Conservation (phyloP, 2,888 invertebrate species). For the Pseudanteris insignis region DNA sequence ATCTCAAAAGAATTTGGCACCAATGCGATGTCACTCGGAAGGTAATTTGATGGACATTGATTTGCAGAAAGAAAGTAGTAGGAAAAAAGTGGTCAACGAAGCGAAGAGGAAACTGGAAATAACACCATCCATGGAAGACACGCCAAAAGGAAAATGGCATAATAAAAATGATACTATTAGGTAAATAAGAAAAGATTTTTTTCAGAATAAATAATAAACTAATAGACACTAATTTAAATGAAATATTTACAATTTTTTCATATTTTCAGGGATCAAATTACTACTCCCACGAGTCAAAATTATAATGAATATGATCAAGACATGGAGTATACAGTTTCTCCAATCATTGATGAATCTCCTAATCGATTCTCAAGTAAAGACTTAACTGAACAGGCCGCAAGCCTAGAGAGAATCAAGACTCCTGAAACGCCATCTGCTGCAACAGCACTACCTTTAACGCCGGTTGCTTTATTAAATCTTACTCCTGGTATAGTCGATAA, state of each 20-base stretch:
- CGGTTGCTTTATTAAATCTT: too few species aligned
- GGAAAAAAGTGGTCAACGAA: conserved; percentile 68
- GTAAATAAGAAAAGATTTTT: too few species aligned
- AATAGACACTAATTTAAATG: too few species aligned
- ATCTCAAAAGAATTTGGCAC: conserved; percentile 60
- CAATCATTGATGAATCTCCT: conserved; percentile 5
- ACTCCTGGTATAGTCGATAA: not conserved
- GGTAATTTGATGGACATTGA: conserved; percentile 79
- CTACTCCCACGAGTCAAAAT: too few species aligned
- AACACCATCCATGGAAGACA: conserved; percentile 77
- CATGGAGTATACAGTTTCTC: conserved; percentile 64
- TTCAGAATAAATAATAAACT: too few species aligned
- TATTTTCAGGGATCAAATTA: too few species aligned
- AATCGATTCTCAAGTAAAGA: conserved; percentile 39
- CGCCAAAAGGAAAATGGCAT: conserved; percentile 48
- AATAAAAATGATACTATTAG: conserved; percentile 35
- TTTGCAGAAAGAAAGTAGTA: conserved; percentile 67
- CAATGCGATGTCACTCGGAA: conserved; percentile 73
- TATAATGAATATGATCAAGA: conserved; percentile 14
- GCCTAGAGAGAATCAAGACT: conserved; percentile 63
- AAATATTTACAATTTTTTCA: too few species aligned
- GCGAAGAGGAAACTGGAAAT: conserved; percentile 80
- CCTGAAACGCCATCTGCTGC: conserved; percentile 54
- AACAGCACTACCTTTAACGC: conserved; percentile 14
- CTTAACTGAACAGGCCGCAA: conserved; percentile 56